Evolutionary conservation across 2,888 invertebrate species (phyloP), one percentile per base, ranked within the genome.

Genomic region (Melanostoma mellinum): DNA sequence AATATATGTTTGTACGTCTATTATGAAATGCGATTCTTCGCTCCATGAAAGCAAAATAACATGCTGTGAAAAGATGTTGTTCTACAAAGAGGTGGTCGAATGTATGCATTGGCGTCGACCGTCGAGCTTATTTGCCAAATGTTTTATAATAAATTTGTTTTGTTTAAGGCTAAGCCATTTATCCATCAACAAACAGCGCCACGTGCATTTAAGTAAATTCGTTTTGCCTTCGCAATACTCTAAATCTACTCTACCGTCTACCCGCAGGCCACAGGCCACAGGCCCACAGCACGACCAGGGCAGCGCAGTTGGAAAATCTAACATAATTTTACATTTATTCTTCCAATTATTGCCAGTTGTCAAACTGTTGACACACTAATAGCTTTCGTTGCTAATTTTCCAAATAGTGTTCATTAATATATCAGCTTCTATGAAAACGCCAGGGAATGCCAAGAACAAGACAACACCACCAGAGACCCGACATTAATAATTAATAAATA

Each of bases 271-370:
- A 20, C 20, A 20, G 20, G 20, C 20, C 20, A 20, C 20, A 20
- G 20, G n/a, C n/a, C n/a, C 20, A 20, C 20, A n/a, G 20, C 0
- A 1, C 20, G 20, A 20, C 20, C 20, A 20, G 20, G 20, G 20
- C 20, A 20, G 20, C 20, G 20, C 20, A 20, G 20, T 20, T 20
- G 20, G 20, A 20, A 20, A 20, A 20, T 20, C 20, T 20, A 20
- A 20, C 48, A 56, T 50, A 10, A 74, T 44, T 35, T 60, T 33
- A 10, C 33, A 20, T 72, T 61, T 61, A 55, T 53, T 44, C 38
- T 32, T 30, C 61, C 63, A 76, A 69, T 76, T 71, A 76, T 63
- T 71, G 42, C 40, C 42, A 48, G 42, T 63, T 77, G 56, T 71
- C 71, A 71, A 58, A 63, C 42, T 55, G 63, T 63, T 71, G 35